Evolutionary conservation across 2,797 vertebrate species (phyloP).

Genomic region (Sebastes matsubarae): DNA sequence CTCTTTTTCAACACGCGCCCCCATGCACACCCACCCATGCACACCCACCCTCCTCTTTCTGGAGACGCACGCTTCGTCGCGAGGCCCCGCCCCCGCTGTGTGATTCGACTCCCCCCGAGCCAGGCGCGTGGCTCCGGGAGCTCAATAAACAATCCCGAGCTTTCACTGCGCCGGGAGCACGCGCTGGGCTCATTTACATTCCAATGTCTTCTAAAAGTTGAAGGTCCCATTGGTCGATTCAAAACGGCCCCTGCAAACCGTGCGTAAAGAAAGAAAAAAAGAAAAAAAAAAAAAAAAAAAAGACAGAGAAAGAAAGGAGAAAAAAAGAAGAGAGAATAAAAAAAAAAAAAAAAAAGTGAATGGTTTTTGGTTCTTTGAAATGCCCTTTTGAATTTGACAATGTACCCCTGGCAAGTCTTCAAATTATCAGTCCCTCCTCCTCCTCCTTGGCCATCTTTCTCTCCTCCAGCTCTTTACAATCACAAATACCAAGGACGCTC

Average conservation of each 20-base stretch:
- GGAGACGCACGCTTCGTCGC: constrained; percentile 83
- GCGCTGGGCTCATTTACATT: constrained; percentile 88
- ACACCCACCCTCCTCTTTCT: constrained; percentile 70
- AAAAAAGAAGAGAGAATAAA: constrained; percentile 59
- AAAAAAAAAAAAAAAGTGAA: constrained; percentile 72
- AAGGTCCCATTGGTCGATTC: constrained; percentile 86
- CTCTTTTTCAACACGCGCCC: constrained; percentile 90
- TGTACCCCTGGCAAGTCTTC: constrained; percentile 83
- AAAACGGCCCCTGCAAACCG: constrained; percentile 82
- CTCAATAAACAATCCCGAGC: constrained; percentile 90
- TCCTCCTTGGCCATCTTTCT: constrained; percentile 70
- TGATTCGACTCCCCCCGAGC: constrained; percentile 84
- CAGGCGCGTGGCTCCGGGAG: constrained; percentile 90
- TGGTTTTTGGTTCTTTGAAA: constrained; percentile 82
- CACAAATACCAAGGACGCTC: constrained; percentile 77
- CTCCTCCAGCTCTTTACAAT: constrained; percentile 79
- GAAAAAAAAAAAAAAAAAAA: constrained; percentile 3
- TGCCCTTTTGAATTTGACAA: constrained; percentile 85
- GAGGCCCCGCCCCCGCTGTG: constrained; percentile 86
- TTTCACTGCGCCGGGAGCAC: constrained; percentile 87
- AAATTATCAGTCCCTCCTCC: constrained; percentile 73
- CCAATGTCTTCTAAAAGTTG: constrained; percentile 82
- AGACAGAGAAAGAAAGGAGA: constrained; percentile 43
- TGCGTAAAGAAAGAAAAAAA: constrained; percentile 72
- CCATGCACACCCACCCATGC: constrained; percentile 71